phyloP scores from a whole-genome alignment of 1,140 invertebrate genomes.

The Parasteatoda tepidariorum region DNA sequence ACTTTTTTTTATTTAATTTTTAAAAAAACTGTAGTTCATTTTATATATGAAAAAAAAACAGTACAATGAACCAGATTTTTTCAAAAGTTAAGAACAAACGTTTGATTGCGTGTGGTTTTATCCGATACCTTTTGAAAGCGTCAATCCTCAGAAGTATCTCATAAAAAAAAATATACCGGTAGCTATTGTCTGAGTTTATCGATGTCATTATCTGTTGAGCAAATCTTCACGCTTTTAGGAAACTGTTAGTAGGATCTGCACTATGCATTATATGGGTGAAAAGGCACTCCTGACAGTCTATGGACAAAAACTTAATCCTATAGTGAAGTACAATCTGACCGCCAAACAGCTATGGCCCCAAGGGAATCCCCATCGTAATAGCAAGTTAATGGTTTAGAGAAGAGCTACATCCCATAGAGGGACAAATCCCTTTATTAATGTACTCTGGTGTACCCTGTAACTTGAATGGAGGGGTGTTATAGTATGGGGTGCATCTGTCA shows the following conservation, averaged over 20 bases:
- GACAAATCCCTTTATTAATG: slow-evolving; percentile 52
- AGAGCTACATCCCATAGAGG: slow-evolving; percentile 46
- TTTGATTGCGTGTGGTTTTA: slow-evolving; percentile 18
- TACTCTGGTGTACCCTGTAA: slow-evolving; percentile 29
- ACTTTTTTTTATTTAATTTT: no score
- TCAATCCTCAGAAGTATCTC: background rate
- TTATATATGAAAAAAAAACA: no score
- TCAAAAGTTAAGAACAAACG: no score
- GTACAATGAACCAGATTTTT: no score
- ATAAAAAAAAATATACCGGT: background rate
- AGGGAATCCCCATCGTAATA: slow-evolving; percentile 37
- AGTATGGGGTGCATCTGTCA: slow-evolving; percentile 57
- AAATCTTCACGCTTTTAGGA: slow-evolving; percentile 55
- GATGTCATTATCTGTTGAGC: slow-evolving; percentile 31
- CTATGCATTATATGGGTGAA: slow-evolving; percentile 51
- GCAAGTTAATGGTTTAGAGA: slow-evolving; percentile 57
- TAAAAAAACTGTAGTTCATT: no score
- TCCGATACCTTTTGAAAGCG: background rate
- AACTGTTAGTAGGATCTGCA: slow-evolving; percentile 22
- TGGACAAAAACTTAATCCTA: slow-evolving; percentile 57
- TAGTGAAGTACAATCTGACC: slow-evolving; percentile 57
- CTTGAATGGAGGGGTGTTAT: slow-evolving; percentile 29
- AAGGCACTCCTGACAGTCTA: slow-evolving; percentile 32
- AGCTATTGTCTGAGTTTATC: slow-evolving; percentile 23
- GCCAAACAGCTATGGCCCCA: slow-evolving; percentile 9